Percentiles rank a stretch among this genome's conserved stretches.
Evolutionary conservation across 2,797 vertebrate species (phyloP).

Genomic region (Myotis myotis): DNA sequence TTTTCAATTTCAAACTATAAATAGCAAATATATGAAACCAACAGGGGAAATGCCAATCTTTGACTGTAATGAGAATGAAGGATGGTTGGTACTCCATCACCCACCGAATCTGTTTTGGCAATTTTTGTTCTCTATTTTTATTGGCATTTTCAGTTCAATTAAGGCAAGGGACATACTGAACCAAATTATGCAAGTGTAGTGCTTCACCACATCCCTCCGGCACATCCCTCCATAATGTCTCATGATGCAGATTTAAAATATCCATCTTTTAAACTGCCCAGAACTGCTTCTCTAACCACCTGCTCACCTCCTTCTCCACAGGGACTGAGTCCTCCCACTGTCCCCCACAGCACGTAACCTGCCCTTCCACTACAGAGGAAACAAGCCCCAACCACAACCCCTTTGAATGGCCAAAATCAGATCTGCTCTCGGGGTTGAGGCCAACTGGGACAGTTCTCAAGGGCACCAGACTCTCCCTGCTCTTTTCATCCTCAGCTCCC

Average conservation of each 20-base stretch:
- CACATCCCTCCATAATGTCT: neutral
- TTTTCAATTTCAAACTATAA: constrained; percentile 8
- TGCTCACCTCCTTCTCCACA: neutral
- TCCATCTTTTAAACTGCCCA: neutral
- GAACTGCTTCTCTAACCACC: neutral
- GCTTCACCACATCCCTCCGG: neutral
- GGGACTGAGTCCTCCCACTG: neutral
- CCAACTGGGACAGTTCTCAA: neutral
- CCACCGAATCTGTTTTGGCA: neutral
- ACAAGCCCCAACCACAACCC: neutral
- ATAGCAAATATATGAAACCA: neutral
- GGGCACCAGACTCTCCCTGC: neutral
- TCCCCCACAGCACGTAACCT: neutral
- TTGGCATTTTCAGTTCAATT: neutral
- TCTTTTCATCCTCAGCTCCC: neutral
- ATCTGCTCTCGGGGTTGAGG: neutral
- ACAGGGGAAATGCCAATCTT: neutral
- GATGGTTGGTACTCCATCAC: neutral
- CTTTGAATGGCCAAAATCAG: neutral
- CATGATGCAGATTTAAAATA: neutral
- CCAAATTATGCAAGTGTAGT: neutral
- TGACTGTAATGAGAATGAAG: neutral
- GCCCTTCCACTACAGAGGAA: neutral
- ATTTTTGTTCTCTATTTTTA: neutral
- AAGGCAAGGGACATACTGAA: neutral